Percentiles rank a stretch among this genome's conserved stretches.
Evolutionary conservation across 1,140 invertebrate species (phyloP).

Genomic region (Drosophila bocki): DNA sequence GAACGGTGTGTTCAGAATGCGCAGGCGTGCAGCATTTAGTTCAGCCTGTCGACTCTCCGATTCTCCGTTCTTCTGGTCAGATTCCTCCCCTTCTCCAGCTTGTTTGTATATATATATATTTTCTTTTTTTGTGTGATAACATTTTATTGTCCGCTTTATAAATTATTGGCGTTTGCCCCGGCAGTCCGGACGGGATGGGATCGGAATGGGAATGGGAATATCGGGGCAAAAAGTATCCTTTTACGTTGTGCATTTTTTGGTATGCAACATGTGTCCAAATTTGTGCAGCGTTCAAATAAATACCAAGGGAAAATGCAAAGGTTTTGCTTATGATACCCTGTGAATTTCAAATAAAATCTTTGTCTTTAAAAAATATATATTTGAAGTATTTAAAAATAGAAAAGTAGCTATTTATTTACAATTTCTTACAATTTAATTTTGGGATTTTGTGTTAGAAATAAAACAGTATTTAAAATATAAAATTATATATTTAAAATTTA

Average conservation of each 20-base stretch:
- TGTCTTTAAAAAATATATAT: not conserved
- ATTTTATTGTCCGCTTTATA: constrained; percentile 84
- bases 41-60: constrained; percentile 73
- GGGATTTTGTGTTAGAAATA: too few species aligned
- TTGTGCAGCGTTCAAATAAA: constrained; percentile 72
- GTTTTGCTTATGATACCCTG: constrained; percentile 22
- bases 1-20: constrained; percentile 68
- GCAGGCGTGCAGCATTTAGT: constrained; percentile 84
- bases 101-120: constrained; percentile 32
- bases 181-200: constrained; percentile 1
- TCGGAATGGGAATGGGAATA: constrained; percentile 19
- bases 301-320: constrained; percentile 51
- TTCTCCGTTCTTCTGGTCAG: constrained; percentile 16
- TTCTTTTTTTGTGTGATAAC: constrained; percentile 70
- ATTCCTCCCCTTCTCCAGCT: constrained; percentile 16
- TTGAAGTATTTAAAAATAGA: too few species aligned
- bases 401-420: too few species aligned
- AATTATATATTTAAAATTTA: too few species aligned
- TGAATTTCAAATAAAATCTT: not conserved
- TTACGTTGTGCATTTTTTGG: constrained; percentile 73
- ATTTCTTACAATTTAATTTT: too few species aligned
- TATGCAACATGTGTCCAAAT: constrained; percentile 80
- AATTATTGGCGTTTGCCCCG: constrained; percentile 77
- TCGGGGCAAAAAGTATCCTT: constrained; percentile 75
- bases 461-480: too few species aligned